phyloP scores from a whole-genome alignment of 1,140 invertebrate species.

The Macrosteles quadrilineatus region DNA sequence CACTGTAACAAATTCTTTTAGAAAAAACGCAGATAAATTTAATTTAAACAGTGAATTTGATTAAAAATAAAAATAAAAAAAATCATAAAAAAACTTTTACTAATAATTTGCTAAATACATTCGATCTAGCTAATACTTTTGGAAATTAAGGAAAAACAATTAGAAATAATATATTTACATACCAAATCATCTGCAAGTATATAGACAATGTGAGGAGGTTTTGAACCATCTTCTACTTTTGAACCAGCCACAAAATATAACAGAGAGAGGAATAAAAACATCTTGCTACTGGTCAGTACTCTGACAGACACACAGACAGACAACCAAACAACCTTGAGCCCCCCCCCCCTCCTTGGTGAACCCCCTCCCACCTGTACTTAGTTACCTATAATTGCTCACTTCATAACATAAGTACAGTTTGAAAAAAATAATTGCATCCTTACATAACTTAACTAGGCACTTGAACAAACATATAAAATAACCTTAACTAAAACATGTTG shows the following conservation, averaged over 20 bases:
- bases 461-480: no score
- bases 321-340: neutral
- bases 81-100: no score
- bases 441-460: no score
- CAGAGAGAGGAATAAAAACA: neutral
- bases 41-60: neutral
- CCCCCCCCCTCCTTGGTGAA: neutral
- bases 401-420: no score
- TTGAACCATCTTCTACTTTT: neutral
- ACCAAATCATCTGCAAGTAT: conserved; percentile 12
- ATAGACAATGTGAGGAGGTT: neutral
- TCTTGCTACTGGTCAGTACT: neutral
- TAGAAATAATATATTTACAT: neutral
- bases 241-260: neutral
- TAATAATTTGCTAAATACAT: no score
- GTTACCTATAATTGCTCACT: no score
- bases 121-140: no score
- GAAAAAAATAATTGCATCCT: no score
- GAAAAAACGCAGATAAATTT: neutral
- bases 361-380: neutral
- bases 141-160: no score
- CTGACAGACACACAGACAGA: neutral
- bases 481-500: no score
- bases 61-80: neutral
- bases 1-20: no score